Base-by-base conservation (phyloP, 35 echinoderm and acorn worm species). In the Nesometra sesokonis region DNA sequence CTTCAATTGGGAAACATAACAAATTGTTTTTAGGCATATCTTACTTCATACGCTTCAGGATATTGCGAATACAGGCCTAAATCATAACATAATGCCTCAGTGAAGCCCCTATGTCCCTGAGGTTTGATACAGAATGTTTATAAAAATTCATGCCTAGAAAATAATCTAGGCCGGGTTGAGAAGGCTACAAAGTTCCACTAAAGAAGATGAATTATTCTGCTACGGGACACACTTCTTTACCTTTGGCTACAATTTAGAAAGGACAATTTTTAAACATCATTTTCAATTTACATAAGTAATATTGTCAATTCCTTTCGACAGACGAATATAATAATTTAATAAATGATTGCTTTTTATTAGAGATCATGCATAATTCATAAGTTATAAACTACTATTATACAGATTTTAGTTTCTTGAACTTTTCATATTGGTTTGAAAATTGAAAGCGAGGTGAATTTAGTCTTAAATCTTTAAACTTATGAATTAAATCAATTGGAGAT, bases 201-300 rank as follows among this genome's bases (percentile, higher is more conserved):
- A 4, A 17, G 52, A 67, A 67, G 52, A 67, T 19, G 52, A 67
- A 19, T 27, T 67, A 67, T 67, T 13, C 23, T 67, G 52, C 52
- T 17, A 67, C 23, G 23, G 52, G 52, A 67, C 52, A 67, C 52
- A 67, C 7, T 13, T 2, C 21, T n/a, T 67, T 19, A 67, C 52
- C 52, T 67, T 19, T 67, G 52, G 52, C 52, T 67, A 67, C 52
- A 67, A 67, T 67, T 67, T 67, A 67, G 21, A 67, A 67, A 17
- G 52, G 52, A 67, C 52, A 67, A 67, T 67, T 67, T 67, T 67
- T 67, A 67, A 67, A 67, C 52, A 67, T 67, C 52, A 67, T 67
- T 67, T 67, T 67, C 52, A 67, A 67, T 67, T 67, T 67, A 67
- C 52, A 19, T 67, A 67, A 9, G 52, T 27, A 67, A 67, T 67